Percentiles rank a stretch among this genome's conserved stretches.
Conservation (phyloP, 2,113 vertebrate species). For the Campylomormyrus tamandua region DNA sequence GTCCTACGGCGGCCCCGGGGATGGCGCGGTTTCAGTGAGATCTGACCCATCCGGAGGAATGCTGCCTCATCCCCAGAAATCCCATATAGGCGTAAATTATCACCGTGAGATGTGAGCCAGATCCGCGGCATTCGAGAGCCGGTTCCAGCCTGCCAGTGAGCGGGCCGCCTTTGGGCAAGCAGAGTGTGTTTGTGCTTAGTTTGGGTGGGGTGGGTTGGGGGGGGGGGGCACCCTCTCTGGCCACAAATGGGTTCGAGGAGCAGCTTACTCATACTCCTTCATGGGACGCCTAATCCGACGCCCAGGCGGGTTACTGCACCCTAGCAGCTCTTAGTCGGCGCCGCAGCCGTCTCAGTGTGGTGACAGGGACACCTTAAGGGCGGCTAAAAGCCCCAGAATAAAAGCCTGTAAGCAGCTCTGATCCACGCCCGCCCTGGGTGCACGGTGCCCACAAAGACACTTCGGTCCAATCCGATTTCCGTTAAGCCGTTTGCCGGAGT, state of each 20-base stretch:
- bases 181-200: not conserved
- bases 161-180: not conserved
- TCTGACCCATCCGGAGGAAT: constrained; percentile 32
- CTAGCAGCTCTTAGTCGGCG: constrained; percentile 30
- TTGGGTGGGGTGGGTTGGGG: not conserved
- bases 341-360: constrained; percentile 14
- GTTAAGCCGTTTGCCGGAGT: not conserved
- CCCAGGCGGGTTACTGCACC: constrained; percentile 32
- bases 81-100: constrained; percentile 31
- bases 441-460: constrained; percentile 20
- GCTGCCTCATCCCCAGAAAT: constrained; percentile 25
- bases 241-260: not conserved
- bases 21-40: constrained; percentile 31
- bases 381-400: constrained; percentile 22
- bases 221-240: not conserved
- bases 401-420: constrained; percentile 29
- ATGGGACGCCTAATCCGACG: constrained; percentile 25
- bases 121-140: not conserved
- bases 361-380: constrained; percentile 28
- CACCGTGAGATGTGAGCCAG: constrained; percentile 29
- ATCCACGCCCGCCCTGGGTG: constrained; percentile 17
- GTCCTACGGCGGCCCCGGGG: constrained; percentile 31
- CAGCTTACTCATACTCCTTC: not conserved
- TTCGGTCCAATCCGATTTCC: constrained; percentile 6
- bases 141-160: not conserved